A percentile compares a stretch with the other conserved stretches of the same genome.
phyloP scores from a whole-genome alignment of 2,113 vertebrate species.

The Elaphurus davidianus region DNA sequence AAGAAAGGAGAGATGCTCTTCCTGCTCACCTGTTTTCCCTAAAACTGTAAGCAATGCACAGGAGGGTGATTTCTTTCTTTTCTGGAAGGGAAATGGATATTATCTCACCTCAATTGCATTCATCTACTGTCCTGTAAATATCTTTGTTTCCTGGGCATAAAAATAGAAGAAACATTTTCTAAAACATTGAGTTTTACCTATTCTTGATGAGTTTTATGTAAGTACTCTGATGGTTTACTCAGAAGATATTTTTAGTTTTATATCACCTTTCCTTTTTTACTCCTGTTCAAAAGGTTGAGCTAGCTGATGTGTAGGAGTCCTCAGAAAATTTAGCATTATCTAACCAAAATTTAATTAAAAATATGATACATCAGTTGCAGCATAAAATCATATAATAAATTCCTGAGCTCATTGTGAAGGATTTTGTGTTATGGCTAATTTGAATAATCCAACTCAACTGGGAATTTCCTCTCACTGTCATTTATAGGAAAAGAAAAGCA shows the following conservation, averaged over 20 bases:
- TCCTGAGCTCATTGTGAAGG: conserved; percentile 34
- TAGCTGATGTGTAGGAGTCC: not conserved
- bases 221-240: not conserved
- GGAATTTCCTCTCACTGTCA: not conserved
- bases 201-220: not conserved
- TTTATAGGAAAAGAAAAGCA: conserved; percentile 27
- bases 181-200: not conserved
- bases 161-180: not conserved
- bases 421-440: conserved; percentile 54
- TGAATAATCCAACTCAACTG: conserved; percentile 48
- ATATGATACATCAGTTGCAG: conserved; percentile 15
- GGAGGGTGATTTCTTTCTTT: not conserved
- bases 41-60: not conserved
- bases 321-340: conserved; percentile 37
- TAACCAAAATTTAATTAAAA: conserved; percentile 59
- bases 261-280: not conserved
- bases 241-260: not conserved
- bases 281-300: not conserved
- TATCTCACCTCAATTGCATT: not conserved
- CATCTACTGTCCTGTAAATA: not conserved
- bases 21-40: not conserved
- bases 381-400: conserved; percentile 56
- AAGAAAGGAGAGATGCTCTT: not conserved
- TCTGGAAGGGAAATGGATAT: not conserved
- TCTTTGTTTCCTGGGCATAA: not conserved